Evolutionary conservation across 2,888 invertebrate species (phyloP).

Genomic region (Sabatieria punctata): DNA sequence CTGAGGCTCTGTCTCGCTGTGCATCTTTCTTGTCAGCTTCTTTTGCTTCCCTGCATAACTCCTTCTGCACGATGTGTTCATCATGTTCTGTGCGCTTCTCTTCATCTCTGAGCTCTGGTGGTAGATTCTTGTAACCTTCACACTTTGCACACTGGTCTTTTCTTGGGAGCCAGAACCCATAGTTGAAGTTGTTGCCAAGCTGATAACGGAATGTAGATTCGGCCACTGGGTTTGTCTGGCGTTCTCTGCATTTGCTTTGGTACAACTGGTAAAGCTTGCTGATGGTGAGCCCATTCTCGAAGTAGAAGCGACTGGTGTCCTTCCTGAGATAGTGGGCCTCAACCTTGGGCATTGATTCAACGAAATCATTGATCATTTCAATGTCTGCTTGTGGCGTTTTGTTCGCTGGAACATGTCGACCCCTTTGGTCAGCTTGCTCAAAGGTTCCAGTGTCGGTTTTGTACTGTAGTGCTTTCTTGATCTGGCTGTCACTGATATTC

Average conservation of each 20-base stretch:
- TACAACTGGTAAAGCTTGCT: slow-evolving; percentile 7
- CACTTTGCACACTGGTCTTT: slow-evolving; percentile 7
- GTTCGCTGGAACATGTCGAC: not conserved
- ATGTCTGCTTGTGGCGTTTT: not conserved
- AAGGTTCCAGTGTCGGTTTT: not conserved
- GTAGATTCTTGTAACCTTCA: slow-evolving; percentile 1
- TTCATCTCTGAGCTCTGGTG: not conserved
- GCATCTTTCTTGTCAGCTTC: not conserved
- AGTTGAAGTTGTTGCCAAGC: slow-evolving; percentile 7
- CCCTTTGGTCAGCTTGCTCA: not conserved
- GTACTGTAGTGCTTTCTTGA: not conserved
- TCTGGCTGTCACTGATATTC: not conserved
- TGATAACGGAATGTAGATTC: not conserved
- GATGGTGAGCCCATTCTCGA: not conserved
- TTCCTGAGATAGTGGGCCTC: slow-evolving; percentile 5
- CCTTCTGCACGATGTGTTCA: not conserved
- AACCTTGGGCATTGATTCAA: slow-evolving; percentile 5
- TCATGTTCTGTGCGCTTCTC: not conserved
- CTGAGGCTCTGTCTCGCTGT: not conserved
- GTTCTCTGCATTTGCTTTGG: slow-evolving; percentile 1
- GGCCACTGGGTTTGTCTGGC: not conserved
- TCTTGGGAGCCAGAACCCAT: slow-evolving; percentile 4
- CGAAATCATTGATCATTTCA: slow-evolving; percentile 3
- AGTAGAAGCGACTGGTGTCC: not conserved
- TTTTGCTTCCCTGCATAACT: not conserved